Conservation (phyloP, 2,888 invertebrate species). For the Pseudanteris insignis region DNA sequence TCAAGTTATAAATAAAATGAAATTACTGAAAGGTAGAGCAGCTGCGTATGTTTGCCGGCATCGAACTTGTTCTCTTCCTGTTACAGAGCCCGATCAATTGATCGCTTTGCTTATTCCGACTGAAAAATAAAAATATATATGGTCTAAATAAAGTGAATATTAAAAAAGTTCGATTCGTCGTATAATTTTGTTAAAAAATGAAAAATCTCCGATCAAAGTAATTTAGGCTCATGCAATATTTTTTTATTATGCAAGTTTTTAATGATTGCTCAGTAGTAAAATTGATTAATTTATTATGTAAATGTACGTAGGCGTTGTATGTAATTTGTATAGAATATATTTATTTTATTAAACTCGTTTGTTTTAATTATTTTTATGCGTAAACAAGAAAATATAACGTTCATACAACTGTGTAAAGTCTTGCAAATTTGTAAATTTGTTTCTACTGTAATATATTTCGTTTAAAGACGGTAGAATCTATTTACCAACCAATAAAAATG, state of each 20-base stretch:
- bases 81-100: constrained; percentile 74
- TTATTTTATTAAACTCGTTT: constrained; percentile 14
- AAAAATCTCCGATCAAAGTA: constrained; percentile 4
- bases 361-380: constrained; percentile 13
- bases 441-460: too few species aligned
- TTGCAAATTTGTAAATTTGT: too few species aligned
- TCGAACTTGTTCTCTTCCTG: constrained; percentile 79
- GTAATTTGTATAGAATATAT: constrained; percentile 23
- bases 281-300: constrained; percentile 19
- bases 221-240: constrained; percentile 4
- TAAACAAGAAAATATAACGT: too few species aligned
- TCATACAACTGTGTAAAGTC: too few species aligned
- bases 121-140: constrained; percentile 35
- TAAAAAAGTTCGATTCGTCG: constrained; percentile 4
- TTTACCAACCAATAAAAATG: too few species aligned
- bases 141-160: constrained; percentile 7
- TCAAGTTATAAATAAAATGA: constrained; percentile 69
- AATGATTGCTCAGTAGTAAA: constrained; percentile 8
- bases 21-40: constrained; percentile 71
- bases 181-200: constrained; percentile 3
- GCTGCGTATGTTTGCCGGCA: constrained; percentile 83
- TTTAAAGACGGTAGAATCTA: too few species aligned
- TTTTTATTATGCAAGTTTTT: constrained; percentile 11
- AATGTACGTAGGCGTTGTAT: constrained; percentile 7
- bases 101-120: constrained; percentile 69